Percentiles rank a stretch among this genome's conserved stretches.
phyloP scores from a whole-genome alignment of 2,888 invertebrate genomes.

The Plebejus melissa region DNA sequence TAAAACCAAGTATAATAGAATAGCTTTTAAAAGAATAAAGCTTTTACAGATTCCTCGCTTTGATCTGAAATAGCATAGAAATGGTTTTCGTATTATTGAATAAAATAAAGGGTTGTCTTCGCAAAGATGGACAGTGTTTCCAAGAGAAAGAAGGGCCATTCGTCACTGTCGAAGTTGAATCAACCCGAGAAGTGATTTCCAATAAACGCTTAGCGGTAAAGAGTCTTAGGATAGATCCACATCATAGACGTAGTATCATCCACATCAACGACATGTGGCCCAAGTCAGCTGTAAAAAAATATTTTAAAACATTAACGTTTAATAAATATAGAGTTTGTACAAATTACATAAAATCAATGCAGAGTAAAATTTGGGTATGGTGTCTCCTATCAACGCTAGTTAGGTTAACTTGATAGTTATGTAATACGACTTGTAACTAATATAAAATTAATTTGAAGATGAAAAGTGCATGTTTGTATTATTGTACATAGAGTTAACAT shows the following conservation, averaged over 20 bases:
- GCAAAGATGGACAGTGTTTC: slow-evolving; percentile 27
- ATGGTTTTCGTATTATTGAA: slow-evolving; percentile 17
- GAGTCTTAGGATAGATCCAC: slow-evolving; percentile 42
- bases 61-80: background rate
- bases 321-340: too few species aligned
- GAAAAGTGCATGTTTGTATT: too few species aligned
- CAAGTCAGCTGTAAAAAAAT: too few species aligned
- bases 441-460: too few species aligned
- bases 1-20: background rate
- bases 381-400: too few species aligned
- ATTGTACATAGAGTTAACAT: too few species aligned
- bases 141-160: slow-evolving; percentile 51
- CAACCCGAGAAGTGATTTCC: slow-evolving; percentile 55
- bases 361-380: too few species aligned
- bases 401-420: too few species aligned
- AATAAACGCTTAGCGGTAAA: slow-evolving; percentile 47
- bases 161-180: slow-evolving; percentile 56
- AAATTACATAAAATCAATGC: too few species aligned
- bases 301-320: too few species aligned
- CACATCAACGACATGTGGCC: too few species aligned
- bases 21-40: background rate
- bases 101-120: slow-evolving; percentile 16
- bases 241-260: background rate
- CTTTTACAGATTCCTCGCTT: background rate
- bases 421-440: too few species aligned